phyloP scores from a whole-genome alignment of 2,113 vertebrate genomes.

The Ellobius talpinus region DNA sequence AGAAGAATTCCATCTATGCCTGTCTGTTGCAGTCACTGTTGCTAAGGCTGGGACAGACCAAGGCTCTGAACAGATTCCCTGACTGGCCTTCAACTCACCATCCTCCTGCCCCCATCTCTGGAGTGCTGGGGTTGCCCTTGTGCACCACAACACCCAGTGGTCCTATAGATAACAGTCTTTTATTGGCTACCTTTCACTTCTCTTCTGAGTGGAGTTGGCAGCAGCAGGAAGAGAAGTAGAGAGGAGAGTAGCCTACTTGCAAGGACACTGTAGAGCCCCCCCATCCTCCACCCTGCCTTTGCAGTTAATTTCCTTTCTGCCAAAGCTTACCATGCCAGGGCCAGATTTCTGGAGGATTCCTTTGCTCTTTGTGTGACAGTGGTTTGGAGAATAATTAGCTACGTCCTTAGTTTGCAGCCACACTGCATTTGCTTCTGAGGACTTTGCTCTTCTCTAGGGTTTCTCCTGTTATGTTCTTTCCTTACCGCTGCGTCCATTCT shows the following conservation, averaged over 20 bases:
- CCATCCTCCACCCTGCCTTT: not conserved
- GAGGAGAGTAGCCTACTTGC: not conserved
- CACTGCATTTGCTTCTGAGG: not conserved
- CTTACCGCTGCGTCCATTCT: not conserved
- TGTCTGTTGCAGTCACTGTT: not conserved
- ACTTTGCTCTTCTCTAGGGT: conserved; percentile 54
- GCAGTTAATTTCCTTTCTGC: not conserved
- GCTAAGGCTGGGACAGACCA: not conserved
- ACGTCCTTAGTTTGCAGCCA: conserved; percentile 53
- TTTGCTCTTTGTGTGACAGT: conserved; percentile 19
- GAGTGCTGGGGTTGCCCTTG: not conserved
- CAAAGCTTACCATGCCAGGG: not conserved
- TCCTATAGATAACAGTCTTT: not conserved
- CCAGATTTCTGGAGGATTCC: not conserved
- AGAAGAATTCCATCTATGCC: not conserved
- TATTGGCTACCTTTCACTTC: not conserved
- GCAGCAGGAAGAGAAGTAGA: not conserved
- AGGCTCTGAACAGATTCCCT: not conserved
- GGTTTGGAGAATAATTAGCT: conserved; percentile 71
- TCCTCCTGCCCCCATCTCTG: not conserved
- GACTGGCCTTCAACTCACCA: not conserved
- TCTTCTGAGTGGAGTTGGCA: not conserved
- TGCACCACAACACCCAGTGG: too few species aligned
- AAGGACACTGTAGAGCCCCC: not conserved
- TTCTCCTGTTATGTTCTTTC: not conserved